Evolutionary conservation across 2,888 invertebrate species (phyloP), one percentile per base, ranked within the genome.

Genomic region (Lepas anatifera): DNA sequence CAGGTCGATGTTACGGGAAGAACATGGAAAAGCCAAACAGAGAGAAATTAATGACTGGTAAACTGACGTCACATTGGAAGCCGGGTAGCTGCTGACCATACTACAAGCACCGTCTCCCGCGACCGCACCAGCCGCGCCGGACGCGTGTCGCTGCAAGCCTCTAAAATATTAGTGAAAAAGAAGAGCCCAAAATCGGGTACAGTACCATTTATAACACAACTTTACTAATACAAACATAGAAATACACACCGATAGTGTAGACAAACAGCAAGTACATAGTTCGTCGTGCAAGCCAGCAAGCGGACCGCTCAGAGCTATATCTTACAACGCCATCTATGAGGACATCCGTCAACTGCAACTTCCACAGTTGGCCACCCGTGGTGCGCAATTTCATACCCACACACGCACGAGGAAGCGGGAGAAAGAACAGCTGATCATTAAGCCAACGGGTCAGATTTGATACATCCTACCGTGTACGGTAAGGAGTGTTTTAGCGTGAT

Each of bases 1-100:
- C 52, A 52, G 52, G 52, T 52, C 29, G 13, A 16, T 52, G 52
- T 52, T 52, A 52, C 52, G 52, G 52, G 52, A 52, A 52, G 52
- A 52, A 52, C 52, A 52, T 52, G 52, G 52, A 52, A 52, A 52
- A 52, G 52, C 52, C 52, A 52, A 52, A 52, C 52, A 52, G 52
- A 52, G 52, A 52, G 52, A 52, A 52, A 52, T 52, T 52, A 52
- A 52, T 52, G 52, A 16, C 29, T 52, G 52, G 52, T 52, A 52
- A 52, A 29, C 27, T 52, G 52, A 52, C 52, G 29, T 52, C 52
- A 52, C 52, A 52, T 52, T 29, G 27, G 52, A 52, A 52, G 52
- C 52, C 29, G 52, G 52, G 52, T 29, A 52, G 52, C 52, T 13
- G 52, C 52, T 27, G 52, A 29, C 22, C 52, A 29, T 27, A 52